Evolutionary conservation across 2,888 invertebrate genomes (phyloP), one percentile per base, ranked within the genome.

Genomic region (Eupithecia pulchellata): DNA sequence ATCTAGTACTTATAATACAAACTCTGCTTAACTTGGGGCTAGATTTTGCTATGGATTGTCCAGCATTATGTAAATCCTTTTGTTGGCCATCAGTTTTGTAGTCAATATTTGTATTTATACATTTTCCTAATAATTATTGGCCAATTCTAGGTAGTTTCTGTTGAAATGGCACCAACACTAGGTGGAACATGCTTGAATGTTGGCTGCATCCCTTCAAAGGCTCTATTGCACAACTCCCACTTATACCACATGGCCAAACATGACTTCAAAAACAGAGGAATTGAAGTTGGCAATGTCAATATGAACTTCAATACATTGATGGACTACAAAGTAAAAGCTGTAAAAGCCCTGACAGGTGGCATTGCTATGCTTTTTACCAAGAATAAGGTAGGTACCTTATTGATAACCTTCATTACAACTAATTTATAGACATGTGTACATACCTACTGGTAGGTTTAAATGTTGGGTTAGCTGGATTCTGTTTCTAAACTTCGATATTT

Each of bases 161-260:
- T 99, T 58, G 99, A 99, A 89, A 99, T 99, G 91, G 96, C 97
- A 79, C 96, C 96, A 17, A 99, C 99, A 0, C 95, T 99, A 27
- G 99, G 99, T 67, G 99, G 99, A 75, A 99, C 99, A 34, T 99
- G 99, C 90, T 95, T 99, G 17, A 99, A 99, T 93, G 99, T 99
- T 64, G 99, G 99, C 64, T 99, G 99, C 89, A 99, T 99, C 86
- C 99, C 99, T 42, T 99, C 99, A 0, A 99, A 99, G 93, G 97
- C 98, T 0, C 93, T 99, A 29, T 95, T 99, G 27, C 99, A 99
- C 90, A 99, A 99, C 91, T 98, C 99, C 0, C 98, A 99, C 89
- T 96, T 97, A 81, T 99, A 98, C 94, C 97, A 99, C 92, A 95
- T 98, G 97, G 99, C 99, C 0, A 96, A 97, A 75, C 98, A 98